A percentile compares a stretch with the other conserved stretches of the same genome.
These are phyloP conservation scores for Falco berigora DNA, from an alignment of 2,797 vertebrate species.

Conservation along the genomic window DNA sequence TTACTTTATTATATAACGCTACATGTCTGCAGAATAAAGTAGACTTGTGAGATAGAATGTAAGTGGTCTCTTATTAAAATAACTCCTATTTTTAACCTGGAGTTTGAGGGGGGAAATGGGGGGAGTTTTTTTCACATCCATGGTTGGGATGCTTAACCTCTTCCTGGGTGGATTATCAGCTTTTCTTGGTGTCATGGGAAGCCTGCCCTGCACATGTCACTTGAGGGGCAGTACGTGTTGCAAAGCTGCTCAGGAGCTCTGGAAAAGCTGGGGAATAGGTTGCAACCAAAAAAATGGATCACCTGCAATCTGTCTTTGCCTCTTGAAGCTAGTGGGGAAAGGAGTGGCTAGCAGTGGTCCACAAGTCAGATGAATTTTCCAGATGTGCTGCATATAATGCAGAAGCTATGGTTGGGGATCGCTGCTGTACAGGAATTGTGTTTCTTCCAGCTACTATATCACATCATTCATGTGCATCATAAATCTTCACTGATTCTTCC, in stretches of 20 bases:
- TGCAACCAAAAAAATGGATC: not conserved
- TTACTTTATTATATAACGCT: not conserved
- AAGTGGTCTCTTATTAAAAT: not conserved
- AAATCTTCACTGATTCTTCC: not conserved
- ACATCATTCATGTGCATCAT: not conserved
- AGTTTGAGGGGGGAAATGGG: fast-evolving
- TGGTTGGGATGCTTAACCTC: not conserved
- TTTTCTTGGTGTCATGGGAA: not conserved
- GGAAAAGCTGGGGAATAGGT: not conserved
- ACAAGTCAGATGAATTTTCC: not conserved
- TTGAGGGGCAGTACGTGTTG: fast-evolving
- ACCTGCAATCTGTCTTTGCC: not conserved
- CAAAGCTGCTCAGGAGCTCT: not conserved
- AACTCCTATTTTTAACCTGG: not conserved
- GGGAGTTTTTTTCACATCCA: not conserved
- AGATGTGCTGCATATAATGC: not conserved
- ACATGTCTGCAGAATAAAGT: not conserved
- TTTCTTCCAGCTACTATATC: not conserved
- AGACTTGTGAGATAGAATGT: not conserved
- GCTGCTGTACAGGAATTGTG: not conserved
- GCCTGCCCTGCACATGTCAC: not conserved
- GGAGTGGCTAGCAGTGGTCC: not conserved
- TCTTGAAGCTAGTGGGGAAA: not conserved
- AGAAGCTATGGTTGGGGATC: not conserved
- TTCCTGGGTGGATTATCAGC: not conserved